A percentile compares a stretch with the other conserved stretches of the same genome.
Evolutionary conservation across 2,888 invertebrate genomes (phyloP).

Genomic region (Troides helena): DNA sequence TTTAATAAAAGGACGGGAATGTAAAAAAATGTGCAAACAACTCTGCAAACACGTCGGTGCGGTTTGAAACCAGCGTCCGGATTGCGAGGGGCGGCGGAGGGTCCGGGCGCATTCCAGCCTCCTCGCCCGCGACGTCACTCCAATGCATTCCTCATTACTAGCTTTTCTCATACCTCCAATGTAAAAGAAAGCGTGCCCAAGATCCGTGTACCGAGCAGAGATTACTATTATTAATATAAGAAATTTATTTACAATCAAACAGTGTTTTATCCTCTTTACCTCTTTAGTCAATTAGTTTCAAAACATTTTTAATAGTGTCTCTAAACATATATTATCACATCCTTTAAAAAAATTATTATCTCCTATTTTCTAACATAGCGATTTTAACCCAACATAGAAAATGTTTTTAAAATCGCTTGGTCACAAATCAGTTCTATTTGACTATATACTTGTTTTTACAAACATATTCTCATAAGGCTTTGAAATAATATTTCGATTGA

Average conservation of each 20-base stretch:
- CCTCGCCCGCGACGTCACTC: constrained; percentile 66
- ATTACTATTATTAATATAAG: background rate
- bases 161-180: constrained; percentile 31
- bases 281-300: no score
- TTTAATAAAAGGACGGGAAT: constrained; percentile 73
- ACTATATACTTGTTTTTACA: background rate
- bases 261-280: no score
- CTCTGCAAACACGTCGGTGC: constrained; percentile 78
- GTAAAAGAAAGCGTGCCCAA: constrained; percentile 32
- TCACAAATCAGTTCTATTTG: background rate
- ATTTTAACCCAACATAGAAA: background rate
- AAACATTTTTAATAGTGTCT: background rate
- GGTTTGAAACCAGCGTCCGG: constrained; percentile 79
- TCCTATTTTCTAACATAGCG: background rate
- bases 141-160: constrained; percentile 51
- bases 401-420: background rate
- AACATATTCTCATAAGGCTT: background rate
- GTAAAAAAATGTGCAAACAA: constrained; percentile 80
- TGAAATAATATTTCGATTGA: background rate
- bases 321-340: background rate
- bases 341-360: background rate
- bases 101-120: constrained; percentile 72
- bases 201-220: constrained; percentile 18
- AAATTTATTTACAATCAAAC: no score
- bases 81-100: constrained; percentile 72